A percentile compares a stretch with the other conserved stretches of the same genome.
phyloP scores from a whole-genome alignment of 1,140 invertebrate genomes.

The Temnothorax curvispinosus region DNA sequence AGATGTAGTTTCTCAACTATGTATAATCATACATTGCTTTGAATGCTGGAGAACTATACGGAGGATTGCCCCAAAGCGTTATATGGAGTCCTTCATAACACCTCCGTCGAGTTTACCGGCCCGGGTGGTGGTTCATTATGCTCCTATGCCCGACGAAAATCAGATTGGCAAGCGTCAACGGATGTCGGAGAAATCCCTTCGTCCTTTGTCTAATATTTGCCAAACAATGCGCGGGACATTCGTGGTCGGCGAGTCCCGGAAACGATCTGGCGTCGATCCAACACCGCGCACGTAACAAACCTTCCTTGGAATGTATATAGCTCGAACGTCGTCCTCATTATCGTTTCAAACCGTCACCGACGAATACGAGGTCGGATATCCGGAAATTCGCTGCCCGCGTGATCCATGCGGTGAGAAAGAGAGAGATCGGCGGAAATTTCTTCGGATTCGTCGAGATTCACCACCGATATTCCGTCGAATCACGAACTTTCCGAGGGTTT shows the following conservation, averaged over 20 bases:
- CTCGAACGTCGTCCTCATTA: constrained; percentile 57
- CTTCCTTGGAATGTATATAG: constrained; percentile 28
- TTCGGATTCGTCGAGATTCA: constrained; percentile 12
- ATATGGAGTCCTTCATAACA: neutral
- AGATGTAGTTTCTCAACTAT: constrained; percentile 8
- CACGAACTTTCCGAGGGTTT: constrained; percentile 21
- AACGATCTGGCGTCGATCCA: constrained; percentile 67
- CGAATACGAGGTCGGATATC: constrained; percentile 38
- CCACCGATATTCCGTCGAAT: constrained; percentile 13
- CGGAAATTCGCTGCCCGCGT: constrained; percentile 16
- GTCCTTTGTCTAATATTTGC: constrained; percentile 62
- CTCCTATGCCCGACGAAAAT: neutral
- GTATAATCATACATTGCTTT: neutral
- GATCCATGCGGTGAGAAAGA: constrained; percentile 14
- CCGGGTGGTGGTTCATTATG: constrained; percentile 17
- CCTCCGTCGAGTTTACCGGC: neutral
- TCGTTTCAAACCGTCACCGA: constrained; percentile 54
- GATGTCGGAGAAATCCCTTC: neutral
- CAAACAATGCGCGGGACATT: constrained; percentile 14
- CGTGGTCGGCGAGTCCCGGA: constrained; percentile 10
- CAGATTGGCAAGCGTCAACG: constrained; percentile 45
- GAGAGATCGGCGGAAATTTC: constrained; percentile 28
- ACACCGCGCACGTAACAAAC: neutral
- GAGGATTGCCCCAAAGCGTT: constrained; percentile 8
- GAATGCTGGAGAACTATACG: constrained; percentile 20